phyloP scores from a whole-genome alignment of 2,888 invertebrate genomes.

The Lucinisca nassula region DNA sequence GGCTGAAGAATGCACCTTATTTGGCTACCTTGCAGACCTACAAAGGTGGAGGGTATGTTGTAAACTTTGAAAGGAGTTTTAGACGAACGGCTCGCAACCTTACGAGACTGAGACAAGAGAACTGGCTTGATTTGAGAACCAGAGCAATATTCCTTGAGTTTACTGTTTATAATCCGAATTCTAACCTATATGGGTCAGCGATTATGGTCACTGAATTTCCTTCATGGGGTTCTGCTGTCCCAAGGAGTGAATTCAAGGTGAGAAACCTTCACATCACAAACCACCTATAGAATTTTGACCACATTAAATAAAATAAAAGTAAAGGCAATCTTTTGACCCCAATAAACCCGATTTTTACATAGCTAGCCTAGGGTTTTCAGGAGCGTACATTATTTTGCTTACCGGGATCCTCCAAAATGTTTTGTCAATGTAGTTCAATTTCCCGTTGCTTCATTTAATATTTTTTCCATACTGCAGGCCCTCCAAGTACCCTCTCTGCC shows the following conservation, averaged over 20 bases:
- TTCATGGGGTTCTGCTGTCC: slow-evolving; percentile 82
- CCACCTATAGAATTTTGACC: too few species aligned
- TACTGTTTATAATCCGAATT: slow-evolving; percentile 89
- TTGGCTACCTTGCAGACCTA: slow-evolving; percentile 87
- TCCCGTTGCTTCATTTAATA: too few species aligned
- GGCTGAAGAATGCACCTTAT: slow-evolving; percentile 88
- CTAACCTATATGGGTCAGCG: slow-evolving; percentile 86
- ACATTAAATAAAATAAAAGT: too few species aligned
- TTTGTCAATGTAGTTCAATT: too few species aligned
- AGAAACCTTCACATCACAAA: too few species aligned
- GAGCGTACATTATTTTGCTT: too few species aligned
- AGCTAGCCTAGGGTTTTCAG: too few species aligned
- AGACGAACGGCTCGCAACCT: slow-evolving; percentile 84
- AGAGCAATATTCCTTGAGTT: slow-evolving; percentile 89
- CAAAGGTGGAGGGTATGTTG: slow-evolving; percentile 87
- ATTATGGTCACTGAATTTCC: slow-evolving; percentile 86
- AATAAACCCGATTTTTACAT: too few species aligned
- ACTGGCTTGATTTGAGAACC: slow-evolving; percentile 89
- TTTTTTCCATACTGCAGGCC: too few species aligned
- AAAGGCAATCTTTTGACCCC: too few species aligned
- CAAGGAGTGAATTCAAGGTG: slow-evolving; percentile 85
- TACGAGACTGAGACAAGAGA: slow-evolving; percentile 82
- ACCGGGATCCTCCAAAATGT: too few species aligned
- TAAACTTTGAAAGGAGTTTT: slow-evolving; percentile 83
- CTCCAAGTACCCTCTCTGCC: too few species aligned